Evolutionary conservation across 2,888 invertebrate genomes (phyloP).

Genomic region (Buathra laborator): DNA sequence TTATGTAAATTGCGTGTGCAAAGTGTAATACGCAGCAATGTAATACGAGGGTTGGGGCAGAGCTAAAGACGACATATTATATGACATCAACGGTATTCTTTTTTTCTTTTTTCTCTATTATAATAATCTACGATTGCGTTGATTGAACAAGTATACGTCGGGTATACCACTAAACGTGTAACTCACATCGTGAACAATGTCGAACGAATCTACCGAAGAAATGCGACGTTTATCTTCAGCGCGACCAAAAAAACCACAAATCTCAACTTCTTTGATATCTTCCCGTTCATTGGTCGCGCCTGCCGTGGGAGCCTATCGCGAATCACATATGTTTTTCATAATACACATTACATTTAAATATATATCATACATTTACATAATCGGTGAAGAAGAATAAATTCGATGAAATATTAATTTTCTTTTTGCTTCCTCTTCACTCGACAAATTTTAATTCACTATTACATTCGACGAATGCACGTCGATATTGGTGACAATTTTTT

Average conservation of each 20-base stretch:
- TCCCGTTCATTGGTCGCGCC: conserved; percentile 46
- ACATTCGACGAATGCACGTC: conserved; percentile 3
- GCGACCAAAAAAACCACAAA: background rate
- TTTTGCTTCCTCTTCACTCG: background rate
- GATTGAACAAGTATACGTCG: conserved; percentile 3
- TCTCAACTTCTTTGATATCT: background rate
- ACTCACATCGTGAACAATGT: background rate
- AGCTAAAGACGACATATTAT: conserved; percentile 40
- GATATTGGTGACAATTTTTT: conserved; percentile 20
- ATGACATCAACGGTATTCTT: conserved; percentile 33
- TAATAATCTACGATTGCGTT: conserved; percentile 16
- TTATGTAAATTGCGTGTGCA: conserved; percentile 64
- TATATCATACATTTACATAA: conserved; percentile 36
- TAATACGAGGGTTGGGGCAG: conserved; percentile 48
- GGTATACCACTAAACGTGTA: conserved; percentile 2
- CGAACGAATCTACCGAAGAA: background rate
- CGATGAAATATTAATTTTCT: conserved; percentile 12
- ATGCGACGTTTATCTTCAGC: background rate
- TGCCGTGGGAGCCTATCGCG: conserved; percentile 65
- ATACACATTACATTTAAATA: conserved; percentile 53
- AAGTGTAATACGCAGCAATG: conserved; percentile 57
- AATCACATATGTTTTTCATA: conserved; percentile 47
- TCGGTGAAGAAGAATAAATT: conserved; percentile 19
- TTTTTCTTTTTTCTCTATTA: background rate
- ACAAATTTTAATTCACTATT: conserved; percentile 1